Evolutionary conservation across 1,140 invertebrate species (phyloP).

Genomic region (Drosophila nannoptera): DNA sequence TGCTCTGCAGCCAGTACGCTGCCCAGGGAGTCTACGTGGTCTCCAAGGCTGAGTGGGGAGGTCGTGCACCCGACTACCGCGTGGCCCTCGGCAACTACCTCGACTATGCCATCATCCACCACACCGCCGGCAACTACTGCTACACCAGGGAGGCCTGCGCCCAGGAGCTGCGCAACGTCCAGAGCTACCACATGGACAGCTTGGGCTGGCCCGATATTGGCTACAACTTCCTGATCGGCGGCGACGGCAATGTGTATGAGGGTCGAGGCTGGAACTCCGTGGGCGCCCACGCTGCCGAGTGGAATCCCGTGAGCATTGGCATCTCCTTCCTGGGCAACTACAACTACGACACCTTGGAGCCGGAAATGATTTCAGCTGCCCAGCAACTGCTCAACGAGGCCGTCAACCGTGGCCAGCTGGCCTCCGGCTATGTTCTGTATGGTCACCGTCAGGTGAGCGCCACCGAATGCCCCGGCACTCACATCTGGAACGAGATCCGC

Average conservation of each 20-base stretch:
- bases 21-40: slow-evolving; percentile 71
- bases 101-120: slow-evolving; percentile 86
- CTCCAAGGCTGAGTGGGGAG: slow-evolving; percentile 82
- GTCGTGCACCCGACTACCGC: slow-evolving; percentile 79
- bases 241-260: slow-evolving; percentile 82
- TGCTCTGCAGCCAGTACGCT: slow-evolving; percentile 49
- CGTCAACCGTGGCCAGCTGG: slow-evolving; percentile 81
- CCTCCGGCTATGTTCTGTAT: slow-evolving; percentile 82
- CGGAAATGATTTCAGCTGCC: slow-evolving; percentile 78
- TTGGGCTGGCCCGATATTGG: slow-evolving; percentile 85
- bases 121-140: slow-evolving; percentile 82
- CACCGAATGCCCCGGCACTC: slow-evolving; percentile 86
- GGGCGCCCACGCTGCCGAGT: slow-evolving; percentile 84
- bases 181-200: slow-evolving; percentile 81
- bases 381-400: slow-evolving; percentile 81
- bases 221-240: slow-evolving; percentile 82
- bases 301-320: slow-evolving; percentile 84
- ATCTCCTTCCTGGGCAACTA: slow-evolving; percentile 84
- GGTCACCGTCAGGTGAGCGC: slow-evolving; percentile 85
- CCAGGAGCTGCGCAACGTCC: slow-evolving; percentile 80
- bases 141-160: slow-evolving; percentile 79
- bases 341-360: slow-evolving; percentile 58
- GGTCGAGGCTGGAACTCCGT: slow-evolving; percentile 84
- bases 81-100: slow-evolving; percentile 81
- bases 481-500: slow-evolving; percentile 82